Base-by-base conservation (phyloP, 2,888 invertebrate genomes). In the Cyaniris semiargus region DNA sequence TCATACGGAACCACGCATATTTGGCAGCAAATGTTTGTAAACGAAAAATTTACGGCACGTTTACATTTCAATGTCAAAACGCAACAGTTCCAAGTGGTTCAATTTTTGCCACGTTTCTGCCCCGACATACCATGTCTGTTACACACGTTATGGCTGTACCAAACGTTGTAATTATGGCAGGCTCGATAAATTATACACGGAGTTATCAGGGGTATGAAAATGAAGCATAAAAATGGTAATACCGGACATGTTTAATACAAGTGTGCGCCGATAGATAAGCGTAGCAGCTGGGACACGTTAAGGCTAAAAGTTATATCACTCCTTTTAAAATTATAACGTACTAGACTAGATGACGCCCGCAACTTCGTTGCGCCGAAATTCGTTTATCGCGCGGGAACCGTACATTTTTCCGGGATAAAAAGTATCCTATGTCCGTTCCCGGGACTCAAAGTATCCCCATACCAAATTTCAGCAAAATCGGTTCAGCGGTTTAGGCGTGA, bases 171-270 rank as follows among this genome's bases (percentile, higher is more conserved):
- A 83, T 83, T 82, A 82, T 80, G 77, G 79, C 77, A 27, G 58
- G 80, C 80, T 79, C 82, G 76, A 83, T 83, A 83, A 83, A 83
- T 83, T 83, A 81, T 80, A 78, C 77, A 78, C 79, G 75, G 81
- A 81, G 81, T 81, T 82, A 81, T 82, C 81, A 81, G 77, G 78
- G 78, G 78, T 82, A 83, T 82, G 83, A 81, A 81, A 82, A 83
- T 82, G 79, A 80, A 80, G 78, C 80, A 81, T 80, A 82, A 82
- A 82, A 83, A 83, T 81, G 82, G 79, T 82, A 83, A 83, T 76
- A 27, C 53, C 74, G 27, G 74, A n/a, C 58, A 60, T 58, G 31
- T 70, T 71, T 76, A 76, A 72, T 72, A 48, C 44, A 78, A 70
- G 78, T 27, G 75, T 78, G 76, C 71, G 75, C 77, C 75, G 75